A percentile compares a stretch with the other conserved stretches of the same genome.
Conservation (phyloP, 1,140 invertebrate genomes). For the Macrosteles quadrilineatus region DNA sequence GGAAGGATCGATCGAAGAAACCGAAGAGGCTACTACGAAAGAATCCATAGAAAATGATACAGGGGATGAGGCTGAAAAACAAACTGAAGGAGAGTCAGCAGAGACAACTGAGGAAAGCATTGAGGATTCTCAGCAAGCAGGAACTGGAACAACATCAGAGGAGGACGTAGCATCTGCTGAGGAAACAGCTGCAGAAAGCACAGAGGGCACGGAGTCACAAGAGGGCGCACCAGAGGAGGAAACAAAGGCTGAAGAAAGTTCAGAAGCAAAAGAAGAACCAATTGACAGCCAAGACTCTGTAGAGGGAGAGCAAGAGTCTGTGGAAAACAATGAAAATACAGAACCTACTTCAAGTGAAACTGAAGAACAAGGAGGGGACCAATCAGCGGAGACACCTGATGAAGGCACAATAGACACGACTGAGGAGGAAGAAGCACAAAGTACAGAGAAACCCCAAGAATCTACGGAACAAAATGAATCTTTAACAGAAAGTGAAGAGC, state of each 20-base stretch:
- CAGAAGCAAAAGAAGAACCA: conserved; percentile 40
- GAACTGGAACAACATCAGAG: background rate
- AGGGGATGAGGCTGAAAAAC: conserved; percentile 32
- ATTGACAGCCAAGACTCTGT: conserved; percentile 18
- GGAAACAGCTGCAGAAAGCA: conserved; percentile 48
- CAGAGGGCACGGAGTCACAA: conserved; percentile 49
- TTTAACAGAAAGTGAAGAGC: conserved; percentile 32
- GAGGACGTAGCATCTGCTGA: conserved; percentile 45
- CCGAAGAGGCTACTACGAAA: conserved; percentile 29
- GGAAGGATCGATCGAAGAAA: conserved; percentile 35
- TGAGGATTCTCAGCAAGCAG: background rate
- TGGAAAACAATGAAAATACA: conserved; percentile 32
- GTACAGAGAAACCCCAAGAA: conserved; percentile 18
- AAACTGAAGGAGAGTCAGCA: conserved; percentile 1
- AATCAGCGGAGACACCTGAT: conserved; percentile 34
- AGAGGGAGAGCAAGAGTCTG: conserved; percentile 13
- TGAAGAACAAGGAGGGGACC: conserved; percentile 43
- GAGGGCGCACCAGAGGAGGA: conserved; percentile 46
- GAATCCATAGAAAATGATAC: conserved; percentile 34
- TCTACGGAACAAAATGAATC: conserved; percentile 19
- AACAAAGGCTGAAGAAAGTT: conserved; percentile 49
- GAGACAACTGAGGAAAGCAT: no score
- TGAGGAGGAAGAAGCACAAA: conserved; percentile 29
- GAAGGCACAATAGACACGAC: conserved; percentile 30
- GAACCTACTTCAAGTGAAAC: conserved; percentile 31